Percentiles rank a stretch among this genome's conserved stretches.
These are phyloP conservation scores for Morinoia aosen DNA, from an alignment of 2,888 invertebrate genomes.

Conservation along the genomic window DNA sequence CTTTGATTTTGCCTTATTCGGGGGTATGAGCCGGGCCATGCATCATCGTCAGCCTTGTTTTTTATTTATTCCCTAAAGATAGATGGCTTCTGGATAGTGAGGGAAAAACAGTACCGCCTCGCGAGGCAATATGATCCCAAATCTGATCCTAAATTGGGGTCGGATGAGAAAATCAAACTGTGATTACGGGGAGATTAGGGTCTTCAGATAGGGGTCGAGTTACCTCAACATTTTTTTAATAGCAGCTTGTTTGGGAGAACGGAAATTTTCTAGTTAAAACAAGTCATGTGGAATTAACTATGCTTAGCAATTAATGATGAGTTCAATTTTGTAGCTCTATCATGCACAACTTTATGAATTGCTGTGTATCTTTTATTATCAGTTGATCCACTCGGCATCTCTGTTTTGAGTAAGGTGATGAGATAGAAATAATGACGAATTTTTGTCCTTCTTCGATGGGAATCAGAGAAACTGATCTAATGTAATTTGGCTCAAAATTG, in stretches of 20 bases:
- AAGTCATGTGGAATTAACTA: background rate
- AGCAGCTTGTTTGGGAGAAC: background rate
- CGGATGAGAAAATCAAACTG: slow-evolving; percentile 17
- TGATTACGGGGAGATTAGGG: background rate
- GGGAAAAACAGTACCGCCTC: slow-evolving; percentile 4
- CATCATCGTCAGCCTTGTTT: slow-evolving; percentile 12
- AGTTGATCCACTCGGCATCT: no score
- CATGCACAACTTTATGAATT: no score
- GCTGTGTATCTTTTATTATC: no score
- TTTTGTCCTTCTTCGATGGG: no score
- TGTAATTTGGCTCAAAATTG: no score
- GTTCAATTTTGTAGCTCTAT: background rate
- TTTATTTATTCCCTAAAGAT: background rate
- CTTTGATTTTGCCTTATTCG: slow-evolving; percentile 17
- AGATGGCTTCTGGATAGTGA: slow-evolving; percentile 1
- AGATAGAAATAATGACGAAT: no score
- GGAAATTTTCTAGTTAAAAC: background rate
- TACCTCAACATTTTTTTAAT: background rate
- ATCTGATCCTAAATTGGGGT: background rate
- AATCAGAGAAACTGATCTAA: no score
- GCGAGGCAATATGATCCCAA: background rate
- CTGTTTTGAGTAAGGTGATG: no score
- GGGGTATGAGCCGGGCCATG: background rate
- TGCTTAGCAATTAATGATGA: background rate
- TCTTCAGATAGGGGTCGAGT: background rate